Evolutionary conservation across 2,888 invertebrate genomes (phyloP).

Genomic region (Eurois occulta): DNA sequence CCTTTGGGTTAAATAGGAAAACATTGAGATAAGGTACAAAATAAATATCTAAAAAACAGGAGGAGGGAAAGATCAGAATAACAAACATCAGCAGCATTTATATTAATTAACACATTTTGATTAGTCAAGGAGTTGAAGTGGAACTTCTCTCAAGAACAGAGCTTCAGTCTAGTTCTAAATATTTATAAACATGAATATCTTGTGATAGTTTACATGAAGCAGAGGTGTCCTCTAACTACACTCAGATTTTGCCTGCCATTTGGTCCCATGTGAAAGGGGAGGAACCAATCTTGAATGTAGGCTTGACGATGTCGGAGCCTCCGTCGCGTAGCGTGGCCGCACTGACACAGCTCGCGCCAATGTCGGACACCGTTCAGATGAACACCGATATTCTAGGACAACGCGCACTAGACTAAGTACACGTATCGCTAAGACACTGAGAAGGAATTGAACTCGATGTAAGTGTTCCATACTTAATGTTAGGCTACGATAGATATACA

Average conservation of each 20-base stretch:
- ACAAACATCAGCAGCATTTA: too few species aligned
- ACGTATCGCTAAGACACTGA: slow-evolving; percentile 60
- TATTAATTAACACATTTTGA: too few species aligned
- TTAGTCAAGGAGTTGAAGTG: neutral
- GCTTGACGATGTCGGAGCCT: neutral
- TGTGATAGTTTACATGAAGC: too few species aligned
- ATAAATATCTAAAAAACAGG: too few species aligned
- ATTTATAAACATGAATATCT: neutral
- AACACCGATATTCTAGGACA: neutral
- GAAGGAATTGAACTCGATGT: slow-evolving; percentile 71
- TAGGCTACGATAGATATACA: slow-evolving; percentile 53
- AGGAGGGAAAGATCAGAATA: too few species aligned
- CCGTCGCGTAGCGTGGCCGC: slow-evolving; percentile 23
- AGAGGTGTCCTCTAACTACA: neutral
- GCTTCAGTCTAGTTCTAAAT: neutral
- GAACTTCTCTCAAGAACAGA: neutral
- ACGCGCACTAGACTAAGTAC: slow-evolving; percentile 60
- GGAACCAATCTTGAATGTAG: neutral
- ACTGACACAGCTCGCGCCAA: neutral
- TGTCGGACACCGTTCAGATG: slow-evolving; percentile 24
- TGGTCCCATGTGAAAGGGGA: neutral
- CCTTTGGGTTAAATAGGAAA: too few species aligned
- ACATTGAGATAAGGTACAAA: too few species aligned
- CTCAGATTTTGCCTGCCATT: neutral
- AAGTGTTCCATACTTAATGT: slow-evolving; percentile 62